Base-by-base conservation (phyloP, 2,888 invertebrate genomes). In the Drosophila longiperda region DNA sequence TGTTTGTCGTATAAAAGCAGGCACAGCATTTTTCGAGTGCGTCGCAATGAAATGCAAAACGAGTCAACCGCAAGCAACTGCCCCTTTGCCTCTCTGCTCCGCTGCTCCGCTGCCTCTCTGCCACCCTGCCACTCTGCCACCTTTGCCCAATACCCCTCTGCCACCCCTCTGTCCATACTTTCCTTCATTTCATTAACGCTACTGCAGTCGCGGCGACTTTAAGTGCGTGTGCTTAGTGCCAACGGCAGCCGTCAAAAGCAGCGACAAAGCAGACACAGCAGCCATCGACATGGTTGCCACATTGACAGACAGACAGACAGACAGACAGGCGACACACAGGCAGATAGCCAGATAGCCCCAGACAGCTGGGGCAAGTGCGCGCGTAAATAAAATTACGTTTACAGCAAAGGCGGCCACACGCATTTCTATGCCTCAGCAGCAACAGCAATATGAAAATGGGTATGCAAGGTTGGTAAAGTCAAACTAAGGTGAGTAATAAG, bases 351-450 rank as follows among this genome's bases (percentile, higher is more conserved):
- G 86, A 49, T 23, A 26, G 26, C n/a, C 55, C n/a, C 55, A 15
- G 57, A 79, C 83, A 84, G 84, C 59, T 75, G 73, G 69, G 78
- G 72, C 78, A 80, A 75, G 75, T 73, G 73, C 38, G 74, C 88
- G 82, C 83, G 89, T 89, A 87, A 89, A 87, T 87, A 86, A 89
- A 87, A 89, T 87, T 89, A 87, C 87, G 76, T 75, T 86, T 67
- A 72, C 66, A 73, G 73, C 87, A 79, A 81, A 71, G 74, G 64
- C 73, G 89, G 76, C 87, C 84, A 84, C 84, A 84, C 84, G 87
- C 84, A 84, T 78, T 78, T 61, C 36, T 17, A 66, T 71, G 63
- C 67, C 65, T 17, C 29, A 20, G 9, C 33, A 40, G 1, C 17
- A 29, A n/a, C 11, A 7, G 33, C 20, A 15, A 7, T n/a, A 40